These are phyloP conservation scores for Oryzias celebensis DNA, from an alignment of 2,113 vertebrate genomes.

Conservation along the genomic window DNA sequence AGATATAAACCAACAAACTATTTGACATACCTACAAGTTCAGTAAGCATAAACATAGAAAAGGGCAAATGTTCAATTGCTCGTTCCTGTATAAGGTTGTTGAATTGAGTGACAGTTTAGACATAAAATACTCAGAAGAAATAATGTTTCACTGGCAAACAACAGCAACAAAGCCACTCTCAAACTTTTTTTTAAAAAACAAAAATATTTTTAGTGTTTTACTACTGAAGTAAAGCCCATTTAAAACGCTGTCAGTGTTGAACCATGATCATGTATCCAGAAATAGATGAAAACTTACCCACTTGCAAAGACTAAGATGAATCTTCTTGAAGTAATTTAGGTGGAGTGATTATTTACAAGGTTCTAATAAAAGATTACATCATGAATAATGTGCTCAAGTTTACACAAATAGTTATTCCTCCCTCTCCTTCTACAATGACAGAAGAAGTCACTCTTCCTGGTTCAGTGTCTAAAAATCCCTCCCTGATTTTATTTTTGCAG, in stretches of 20 bases:
- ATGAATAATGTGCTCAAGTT: neutral
- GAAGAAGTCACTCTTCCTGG: too few relatives aligned
- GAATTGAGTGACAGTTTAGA: too few relatives aligned
- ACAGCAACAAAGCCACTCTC: too few relatives aligned
- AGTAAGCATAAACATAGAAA: too few relatives aligned
- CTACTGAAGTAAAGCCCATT: neutral
- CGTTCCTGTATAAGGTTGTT: too few relatives aligned
- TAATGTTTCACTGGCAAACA: too few relatives aligned
- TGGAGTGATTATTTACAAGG: neutral
- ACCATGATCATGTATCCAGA: neutral
- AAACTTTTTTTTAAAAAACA: too few relatives aligned
- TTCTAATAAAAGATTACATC: neutral
- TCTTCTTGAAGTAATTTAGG: neutral
- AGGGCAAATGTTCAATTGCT: too few relatives aligned
- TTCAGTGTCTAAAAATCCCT: neutral
- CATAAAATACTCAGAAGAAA: too few relatives aligned
- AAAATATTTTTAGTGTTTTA: too few relatives aligned
- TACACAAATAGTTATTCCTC: neutral
- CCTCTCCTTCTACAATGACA: neutral
- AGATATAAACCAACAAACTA: too few relatives aligned
- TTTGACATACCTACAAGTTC: too few relatives aligned
- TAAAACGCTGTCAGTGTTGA: neutral
- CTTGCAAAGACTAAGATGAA: neutral
- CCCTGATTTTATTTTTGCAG: conserved; percentile 63
- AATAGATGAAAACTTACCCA: neutral